A percentile compares a stretch with the other conserved stretches of the same genome.
Conservation (phyloP, 1,140 invertebrate genomes). For the Calliphora vicina region DNA sequence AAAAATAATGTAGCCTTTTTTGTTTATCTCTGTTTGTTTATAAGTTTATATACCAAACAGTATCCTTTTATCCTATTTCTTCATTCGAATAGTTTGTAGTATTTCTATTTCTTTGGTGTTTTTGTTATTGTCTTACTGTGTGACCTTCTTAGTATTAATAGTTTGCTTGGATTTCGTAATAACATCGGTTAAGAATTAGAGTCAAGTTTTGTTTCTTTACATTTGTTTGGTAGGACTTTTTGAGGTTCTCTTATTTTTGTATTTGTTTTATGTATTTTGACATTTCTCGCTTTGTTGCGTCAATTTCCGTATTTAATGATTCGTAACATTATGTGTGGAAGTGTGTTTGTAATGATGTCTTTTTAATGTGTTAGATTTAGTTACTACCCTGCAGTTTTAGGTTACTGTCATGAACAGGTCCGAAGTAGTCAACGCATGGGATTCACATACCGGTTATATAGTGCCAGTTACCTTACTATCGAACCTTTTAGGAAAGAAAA, state of each 20-base stretch:
- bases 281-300: constrained; percentile 60
- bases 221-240: neutral
- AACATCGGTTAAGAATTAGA: neutral
- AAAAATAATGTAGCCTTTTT: neutral
- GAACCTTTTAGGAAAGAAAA: too few relatives aligned
- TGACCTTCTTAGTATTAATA: neutral
- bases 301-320: constrained; percentile 62
- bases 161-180: neutral
- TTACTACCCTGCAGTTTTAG: too few relatives aligned
- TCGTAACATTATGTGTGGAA: constrained; percentile 44
- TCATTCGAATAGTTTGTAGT: neutral
- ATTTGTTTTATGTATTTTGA: constrained; percentile 40
- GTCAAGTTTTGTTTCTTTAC: neutral
- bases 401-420: too few relatives aligned
- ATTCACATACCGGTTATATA: too few relatives aligned
- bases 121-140: neutral
- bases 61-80: neutral
- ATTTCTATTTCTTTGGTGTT: neutral
- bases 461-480: too few relatives aligned
- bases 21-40: neutral
- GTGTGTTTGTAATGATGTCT: neutral
- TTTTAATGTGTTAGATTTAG: neutral
- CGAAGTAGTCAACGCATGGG: too few relatives aligned
- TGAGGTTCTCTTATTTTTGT: neutral
- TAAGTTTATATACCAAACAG: neutral